Conservation (phyloP, 1,140 invertebrate genomes). For the Diorhabda sublineata region DNA sequence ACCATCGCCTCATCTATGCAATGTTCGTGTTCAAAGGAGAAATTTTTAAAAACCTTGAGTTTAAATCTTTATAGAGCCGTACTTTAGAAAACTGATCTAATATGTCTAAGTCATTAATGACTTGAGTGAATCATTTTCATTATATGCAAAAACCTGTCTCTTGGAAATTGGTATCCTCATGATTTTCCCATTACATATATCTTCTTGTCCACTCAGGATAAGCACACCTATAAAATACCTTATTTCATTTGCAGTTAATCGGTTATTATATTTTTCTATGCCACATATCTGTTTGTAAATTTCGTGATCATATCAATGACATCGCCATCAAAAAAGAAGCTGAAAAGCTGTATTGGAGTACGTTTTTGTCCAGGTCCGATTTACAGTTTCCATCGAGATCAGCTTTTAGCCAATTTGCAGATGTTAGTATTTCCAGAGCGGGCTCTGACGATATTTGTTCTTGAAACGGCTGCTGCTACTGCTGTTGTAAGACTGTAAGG, state of each 20-base stretch:
- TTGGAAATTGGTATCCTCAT: conserved; percentile 25
- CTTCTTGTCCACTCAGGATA: conserved; percentile 28
- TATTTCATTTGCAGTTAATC: conserved; percentile 21
- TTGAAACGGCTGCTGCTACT: no score
- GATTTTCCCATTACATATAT: conserved; percentile 33
- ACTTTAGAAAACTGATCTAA: conserved; percentile 11
- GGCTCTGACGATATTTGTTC: no score
- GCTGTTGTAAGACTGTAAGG: no score
- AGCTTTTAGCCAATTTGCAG: no score
- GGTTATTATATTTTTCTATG: no score
- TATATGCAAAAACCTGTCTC: conserved; percentile 33
- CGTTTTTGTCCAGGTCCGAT: no score
- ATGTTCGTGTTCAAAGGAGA: conserved; percentile 28
- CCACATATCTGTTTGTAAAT: no score
- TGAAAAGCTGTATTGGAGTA: no score
- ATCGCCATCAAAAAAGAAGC: no score
- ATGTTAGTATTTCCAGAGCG: no score
- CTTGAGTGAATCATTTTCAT: conserved; percentile 32
- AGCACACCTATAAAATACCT: conserved; percentile 29
- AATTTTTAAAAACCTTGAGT: conserved; percentile 27
- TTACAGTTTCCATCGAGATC: no score
- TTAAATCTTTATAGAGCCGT: conserved; percentile 11
- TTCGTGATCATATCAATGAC: no score
- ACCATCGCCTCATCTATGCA: conserved; percentile 31
- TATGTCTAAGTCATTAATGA: conserved; percentile 36